Percentiles rank a stretch among this genome's conserved stretches.
Conservation (phyloP, 2,113 vertebrate genomes). For the Poeciliopsis prolifica region DNA sequence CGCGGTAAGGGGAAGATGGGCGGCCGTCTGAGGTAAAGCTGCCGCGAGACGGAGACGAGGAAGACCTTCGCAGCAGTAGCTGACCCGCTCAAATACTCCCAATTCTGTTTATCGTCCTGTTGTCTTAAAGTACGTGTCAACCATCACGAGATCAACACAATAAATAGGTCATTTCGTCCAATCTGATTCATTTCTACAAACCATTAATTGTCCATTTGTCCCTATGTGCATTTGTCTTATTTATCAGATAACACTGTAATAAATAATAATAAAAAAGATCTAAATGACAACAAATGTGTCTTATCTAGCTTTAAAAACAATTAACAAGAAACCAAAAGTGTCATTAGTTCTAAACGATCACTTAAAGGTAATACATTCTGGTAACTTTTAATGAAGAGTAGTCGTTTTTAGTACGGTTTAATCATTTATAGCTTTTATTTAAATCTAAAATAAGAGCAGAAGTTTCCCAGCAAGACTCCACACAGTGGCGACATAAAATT, state of each 20-base stretch:
- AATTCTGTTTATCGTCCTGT: constrained; percentile 24
- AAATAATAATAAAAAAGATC: background rate
- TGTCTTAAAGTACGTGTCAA: constrained; percentile 41
- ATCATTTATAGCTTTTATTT: constrained; percentile 71
- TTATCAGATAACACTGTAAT: background rate
- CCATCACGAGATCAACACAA: constrained; percentile 43
- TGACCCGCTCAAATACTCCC: background rate
- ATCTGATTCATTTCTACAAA: constrained; percentile 13
- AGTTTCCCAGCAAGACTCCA: constrained; percentile 56
- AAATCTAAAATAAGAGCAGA: constrained; percentile 63
- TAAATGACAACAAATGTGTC: constrained; percentile 7
- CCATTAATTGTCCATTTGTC: background rate
- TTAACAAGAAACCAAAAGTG: background rate
- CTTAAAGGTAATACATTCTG: background rate
- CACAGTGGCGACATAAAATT: constrained; percentile 53
- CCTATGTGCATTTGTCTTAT: constrained; percentile 1
- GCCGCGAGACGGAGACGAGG: background rate
- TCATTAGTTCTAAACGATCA: background rate
- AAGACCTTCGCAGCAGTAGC: constrained; percentile 1
- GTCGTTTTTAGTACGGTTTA: constrained; percentile 29
- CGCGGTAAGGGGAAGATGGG: constrained; percentile 79
- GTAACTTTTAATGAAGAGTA: constrained; percentile 21
- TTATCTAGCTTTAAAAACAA: constrained; percentile 14
- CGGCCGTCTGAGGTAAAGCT: constrained; percentile 73
- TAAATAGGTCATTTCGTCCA: constrained; percentile 54